A percentile compares a stretch with the other conserved stretches of the same genome.
Conservation (phyloP, 2,797 vertebrate species). For the Orestias chungarensis region DNA sequence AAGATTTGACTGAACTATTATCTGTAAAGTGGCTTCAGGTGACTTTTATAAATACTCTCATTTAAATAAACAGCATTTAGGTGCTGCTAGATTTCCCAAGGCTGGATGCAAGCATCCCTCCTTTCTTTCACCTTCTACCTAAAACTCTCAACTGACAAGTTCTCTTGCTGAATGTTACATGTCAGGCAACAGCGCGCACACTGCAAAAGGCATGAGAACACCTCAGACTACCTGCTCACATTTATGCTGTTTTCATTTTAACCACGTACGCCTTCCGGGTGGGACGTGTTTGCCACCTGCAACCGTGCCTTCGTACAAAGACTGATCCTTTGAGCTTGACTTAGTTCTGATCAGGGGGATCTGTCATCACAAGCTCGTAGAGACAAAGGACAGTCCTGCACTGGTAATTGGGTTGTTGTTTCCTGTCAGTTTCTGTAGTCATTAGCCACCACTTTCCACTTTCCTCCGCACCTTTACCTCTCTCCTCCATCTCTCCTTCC, state of each 20-base stretch:
- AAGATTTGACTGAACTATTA: background rate
- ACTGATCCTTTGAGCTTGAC: slow-evolving; percentile 54
- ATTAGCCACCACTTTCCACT: slow-evolving; percentile 60
- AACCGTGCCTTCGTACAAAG: slow-evolving; percentile 48
- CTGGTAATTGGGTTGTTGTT: slow-evolving; percentile 68
- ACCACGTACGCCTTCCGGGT: background rate
- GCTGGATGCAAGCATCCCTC: background rate
- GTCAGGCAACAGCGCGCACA: background rate
- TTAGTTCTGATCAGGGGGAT: slow-evolving; percentile 67
- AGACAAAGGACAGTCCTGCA: slow-evolving; percentile 63
- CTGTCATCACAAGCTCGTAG: slow-evolving; percentile 51
- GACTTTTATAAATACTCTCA: background rate
- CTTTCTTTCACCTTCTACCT: background rate
- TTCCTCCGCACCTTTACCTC: slow-evolving; percentile 23
- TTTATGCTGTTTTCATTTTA: background rate
- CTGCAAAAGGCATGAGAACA: background rate
- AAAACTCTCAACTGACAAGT: background rate
- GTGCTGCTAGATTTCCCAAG: background rate
- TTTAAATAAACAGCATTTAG: background rate
- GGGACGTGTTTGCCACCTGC: slow-evolving; percentile 37
- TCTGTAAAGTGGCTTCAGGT: background rate
- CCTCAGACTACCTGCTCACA: background rate
- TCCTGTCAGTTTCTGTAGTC: slow-evolving; percentile 70
- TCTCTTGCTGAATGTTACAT: background rate
- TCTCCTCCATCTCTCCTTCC: slow-evolving; percentile 45